A percentile compares a stretch with the other conserved stretches of the same genome.
These are phyloP conservation scores for Melanchra persicariae DNA, from an alignment of 2,888 invertebrate species.

Conservation along the genomic window DNA sequence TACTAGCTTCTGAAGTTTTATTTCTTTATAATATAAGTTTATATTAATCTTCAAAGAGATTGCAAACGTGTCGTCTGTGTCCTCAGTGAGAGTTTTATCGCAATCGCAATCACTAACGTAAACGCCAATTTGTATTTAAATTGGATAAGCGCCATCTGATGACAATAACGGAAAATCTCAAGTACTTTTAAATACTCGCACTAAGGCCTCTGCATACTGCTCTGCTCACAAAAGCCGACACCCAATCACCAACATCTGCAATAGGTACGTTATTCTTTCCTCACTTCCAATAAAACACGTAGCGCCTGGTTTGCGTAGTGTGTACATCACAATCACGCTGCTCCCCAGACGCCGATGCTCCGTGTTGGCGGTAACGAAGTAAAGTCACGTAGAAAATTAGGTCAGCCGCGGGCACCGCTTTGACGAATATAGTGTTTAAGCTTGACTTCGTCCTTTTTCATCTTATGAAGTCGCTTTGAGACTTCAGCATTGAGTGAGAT, in stretches of 20 bases:
- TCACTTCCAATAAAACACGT: constrained; percentile 38
- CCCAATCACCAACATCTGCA: constrained; percentile 4
- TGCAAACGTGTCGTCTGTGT: no score
- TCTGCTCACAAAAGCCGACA: no score
- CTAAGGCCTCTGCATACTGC: no score
- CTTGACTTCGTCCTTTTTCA: constrained; percentile 26
- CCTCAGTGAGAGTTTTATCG: no score
- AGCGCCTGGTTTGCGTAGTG: constrained; percentile 18
- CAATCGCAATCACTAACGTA: no score
- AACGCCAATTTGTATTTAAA: no score
- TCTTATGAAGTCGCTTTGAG: constrained; percentile 6
- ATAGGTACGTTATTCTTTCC: constrained; percentile 29
- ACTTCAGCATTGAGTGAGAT: not conserved
- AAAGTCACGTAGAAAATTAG: constrained; percentile 66
- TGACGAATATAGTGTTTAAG: constrained; percentile 58
- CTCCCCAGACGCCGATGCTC: constrained; percentile 59
- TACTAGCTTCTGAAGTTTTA: no score
- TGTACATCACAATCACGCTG: constrained; percentile 54
- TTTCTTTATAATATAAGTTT: not conserved
- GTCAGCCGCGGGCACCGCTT: constrained; percentile 57
- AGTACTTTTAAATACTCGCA: no score
- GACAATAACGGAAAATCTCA: no score
- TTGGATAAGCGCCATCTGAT: no score
- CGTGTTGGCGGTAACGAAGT: constrained; percentile 54
- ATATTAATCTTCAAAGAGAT: not conserved